Evolutionary conservation across 2,797 vertebrate genomes (phyloP), one percentile per base, ranked within the genome.

Genomic region (Eleutherodactylus coqui): DNA sequence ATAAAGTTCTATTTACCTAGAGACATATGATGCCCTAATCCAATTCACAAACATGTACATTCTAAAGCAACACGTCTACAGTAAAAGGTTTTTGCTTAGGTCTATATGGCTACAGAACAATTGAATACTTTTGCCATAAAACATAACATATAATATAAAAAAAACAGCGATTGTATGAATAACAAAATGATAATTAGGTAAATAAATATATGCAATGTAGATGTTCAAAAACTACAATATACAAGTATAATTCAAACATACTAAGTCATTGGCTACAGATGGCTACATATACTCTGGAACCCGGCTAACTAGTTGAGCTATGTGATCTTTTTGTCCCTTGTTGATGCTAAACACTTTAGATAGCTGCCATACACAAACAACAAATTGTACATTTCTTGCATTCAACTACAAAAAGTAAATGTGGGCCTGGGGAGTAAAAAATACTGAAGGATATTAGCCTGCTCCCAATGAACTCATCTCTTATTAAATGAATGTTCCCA

Each of bases 121-220:
- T 7, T 32, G 17, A 36, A 67, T 19, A 36, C 19, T 34, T 34
- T 67, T 67, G 34, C 16, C 21, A 41, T 19, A 70, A n/a, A 70
- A 41, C 21, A 70, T 10, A 72, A n/a, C 21, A 72, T 2, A 72
- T 43, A n/a, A 43, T 72, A 72, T 5, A 41, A 72, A 70, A 69
- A 21, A 41, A 14, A n/a, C 14, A 38, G 6, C 24, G 3, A 69
- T 21, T 21, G 19, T 69, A 32, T 69, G 32, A 69, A 69, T 34
- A 69, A 36, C 34, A 67, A 69, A 69, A 69, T 69, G 64, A 9
- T 36, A 24, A 3, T 4, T 5, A 60, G 58, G 10, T 60, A 72
- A 72, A 24, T 43, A 41, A 72, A 43, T 24, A 24, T 17, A 72
- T 72, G 69, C 24, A 43, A 72, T 72, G 69, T 43, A 72, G 43